Base-by-base conservation (phyloP, 1,140 invertebrate species). In the Drosophila lacteicornis region DNA sequence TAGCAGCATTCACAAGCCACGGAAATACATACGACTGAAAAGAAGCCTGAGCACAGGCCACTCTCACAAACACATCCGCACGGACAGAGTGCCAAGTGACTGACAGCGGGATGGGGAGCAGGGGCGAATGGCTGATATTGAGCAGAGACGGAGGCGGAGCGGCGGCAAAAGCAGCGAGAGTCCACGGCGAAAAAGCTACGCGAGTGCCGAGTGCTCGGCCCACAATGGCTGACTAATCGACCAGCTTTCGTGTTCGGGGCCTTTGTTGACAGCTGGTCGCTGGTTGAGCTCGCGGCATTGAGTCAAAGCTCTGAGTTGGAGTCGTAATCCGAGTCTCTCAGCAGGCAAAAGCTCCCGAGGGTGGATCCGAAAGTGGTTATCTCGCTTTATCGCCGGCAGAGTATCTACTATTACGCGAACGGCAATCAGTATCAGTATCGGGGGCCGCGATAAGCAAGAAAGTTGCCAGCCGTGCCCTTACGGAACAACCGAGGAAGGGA, bases 151-250 rank as follows among this genome's bases (percentile, higher is more conserved):
- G 45, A 12, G 45, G 4, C 17, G 45, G n/a, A 45, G 13, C 42
- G 15, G 25, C 40, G 56, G 2, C 19, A 25, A 7, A 51, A 42
- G 19, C 25, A 67, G 40, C 53, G 53, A 45, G 53, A n/a, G 27
- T 25, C 47, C 15, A 30, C 19, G 33, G 25, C 12, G 30, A 51
- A 71, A 51, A 75, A 62, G 68, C 73, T 61, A 17, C 25, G 50
- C 38, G 33, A 68, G 33, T 57, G 55, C 50, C 50, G 56, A 57
- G 30, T 27, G 38, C 27, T 61, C 50, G 42, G 50, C 36, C 58
- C 46, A 67, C 75, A 67, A 75, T 61, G 55, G 45, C 65, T 78
- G 75, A 78, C 75, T 77, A 75, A 75, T 69, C 57, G 40, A 57
- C 43, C 33, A 76, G 63, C 74, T 76, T 63, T 75, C 13, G 53